These are phyloP conservation scores for Cotesia glomerata DNA, from an alignment of 1,140 invertebrate species.

Conservation along the genomic window DNA sequence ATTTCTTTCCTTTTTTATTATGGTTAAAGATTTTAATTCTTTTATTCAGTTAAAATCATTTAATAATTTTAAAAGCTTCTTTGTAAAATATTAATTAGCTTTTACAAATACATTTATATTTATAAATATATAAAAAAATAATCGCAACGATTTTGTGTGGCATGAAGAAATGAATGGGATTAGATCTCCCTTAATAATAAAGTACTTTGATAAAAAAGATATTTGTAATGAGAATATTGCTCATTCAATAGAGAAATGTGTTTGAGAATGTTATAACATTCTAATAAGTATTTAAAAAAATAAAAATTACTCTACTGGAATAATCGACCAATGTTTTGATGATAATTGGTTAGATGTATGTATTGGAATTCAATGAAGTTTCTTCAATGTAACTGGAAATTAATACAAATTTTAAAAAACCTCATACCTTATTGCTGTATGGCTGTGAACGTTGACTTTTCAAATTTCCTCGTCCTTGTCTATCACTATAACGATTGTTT, in stretches of 20 bases:
- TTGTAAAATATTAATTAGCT: neutral
- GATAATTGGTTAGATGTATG: too few species aligned
- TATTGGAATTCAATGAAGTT: neutral
- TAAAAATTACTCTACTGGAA: neutral
- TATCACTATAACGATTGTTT: conserved; percentile 56
- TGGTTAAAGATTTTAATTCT: too few species aligned
- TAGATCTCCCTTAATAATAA: neutral
- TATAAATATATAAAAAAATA: neutral
- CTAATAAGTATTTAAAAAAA: neutral
- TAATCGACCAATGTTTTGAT: neutral
- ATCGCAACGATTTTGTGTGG: conserved; percentile 14
- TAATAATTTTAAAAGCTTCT: neutral
- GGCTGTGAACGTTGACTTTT: conserved; percentile 61
- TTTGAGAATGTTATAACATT: neutral
- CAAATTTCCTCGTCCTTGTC: conserved; percentile 48
- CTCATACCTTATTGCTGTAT: conserved; percentile 61
- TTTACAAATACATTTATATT: neutral
- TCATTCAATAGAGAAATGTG: neutral
- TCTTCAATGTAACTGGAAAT: neutral
- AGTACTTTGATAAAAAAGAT: neutral
- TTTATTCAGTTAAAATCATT: too few species aligned
- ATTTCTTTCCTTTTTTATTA: too few species aligned
- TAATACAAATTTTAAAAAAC: neutral
- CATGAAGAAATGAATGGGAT: neutral
- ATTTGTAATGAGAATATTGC: neutral